Evolutionary conservation across 92 coral and sea anemone species (phyloP).

Genomic region (Zoanthus sansibaricus): DNA sequence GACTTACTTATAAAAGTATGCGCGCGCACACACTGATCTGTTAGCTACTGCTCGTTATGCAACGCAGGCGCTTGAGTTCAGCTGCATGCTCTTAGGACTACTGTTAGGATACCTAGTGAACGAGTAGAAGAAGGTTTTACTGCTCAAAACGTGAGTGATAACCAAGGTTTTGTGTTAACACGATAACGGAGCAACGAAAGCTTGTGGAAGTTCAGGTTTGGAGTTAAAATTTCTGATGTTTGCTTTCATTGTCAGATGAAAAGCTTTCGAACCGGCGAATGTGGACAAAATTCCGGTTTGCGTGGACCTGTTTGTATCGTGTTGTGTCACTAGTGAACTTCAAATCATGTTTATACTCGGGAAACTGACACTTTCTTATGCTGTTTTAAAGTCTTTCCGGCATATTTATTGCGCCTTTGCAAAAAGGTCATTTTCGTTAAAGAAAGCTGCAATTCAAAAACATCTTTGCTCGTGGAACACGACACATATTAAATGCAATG

Average conservation of each 20-base stretch:
- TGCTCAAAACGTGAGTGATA: no score
- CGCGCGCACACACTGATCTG: constrained; percentile 4
- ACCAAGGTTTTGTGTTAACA: no score
- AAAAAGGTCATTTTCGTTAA: not conserved
- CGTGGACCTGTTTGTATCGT: no score
- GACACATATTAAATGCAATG: no score
- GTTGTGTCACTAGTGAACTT: not conserved
- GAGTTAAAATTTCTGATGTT: not conserved
- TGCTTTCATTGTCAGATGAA: not conserved
- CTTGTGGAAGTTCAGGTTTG: not conserved
- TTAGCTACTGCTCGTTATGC: not conserved
- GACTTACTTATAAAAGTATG: not conserved
- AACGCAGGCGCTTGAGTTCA: constrained; percentile 7
- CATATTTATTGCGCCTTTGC: not conserved
- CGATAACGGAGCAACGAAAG: not conserved
- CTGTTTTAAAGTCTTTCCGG: constrained; percentile 21
- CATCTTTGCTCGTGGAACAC: not conserved
- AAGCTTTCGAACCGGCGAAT: no score
- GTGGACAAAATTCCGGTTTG: no score
- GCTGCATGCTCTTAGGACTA: no score
- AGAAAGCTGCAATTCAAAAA: not conserved
- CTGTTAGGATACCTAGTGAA: no score
- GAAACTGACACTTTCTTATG: constrained; percentile 17
- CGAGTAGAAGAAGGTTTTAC: no score
- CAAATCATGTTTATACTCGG: constrained; percentile 12